phyloP scores from a whole-genome alignment of 2,113 vertebrate genomes.

The Gymnarchus niloticus region DNA sequence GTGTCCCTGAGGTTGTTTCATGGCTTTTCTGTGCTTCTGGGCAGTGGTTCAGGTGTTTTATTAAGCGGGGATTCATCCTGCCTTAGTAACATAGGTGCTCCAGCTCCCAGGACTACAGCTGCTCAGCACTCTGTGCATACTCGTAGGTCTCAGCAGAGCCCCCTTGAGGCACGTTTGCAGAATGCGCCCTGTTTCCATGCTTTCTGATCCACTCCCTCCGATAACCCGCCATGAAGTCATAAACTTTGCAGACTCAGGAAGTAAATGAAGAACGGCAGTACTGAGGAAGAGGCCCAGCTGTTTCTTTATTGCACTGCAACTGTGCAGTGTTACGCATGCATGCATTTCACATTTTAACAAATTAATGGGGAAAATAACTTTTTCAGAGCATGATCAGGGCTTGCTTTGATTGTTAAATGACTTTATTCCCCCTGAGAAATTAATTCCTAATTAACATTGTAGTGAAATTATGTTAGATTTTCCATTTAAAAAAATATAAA shows the following conservation, averaged over 20 bases:
- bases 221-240: slow-evolving; percentile 26
- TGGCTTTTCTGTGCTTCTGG: neutral
- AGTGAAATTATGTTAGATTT: neutral
- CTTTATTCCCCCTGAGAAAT: neutral
- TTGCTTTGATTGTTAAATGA: slow-evolving; percentile 9
- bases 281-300: neutral
- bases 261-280: neutral
- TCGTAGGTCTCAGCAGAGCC: slow-evolving; percentile 29
- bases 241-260: slow-evolving; percentile 25
- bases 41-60: slow-evolving; percentile 17
- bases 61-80: slow-evolving; percentile 34
- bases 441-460: neutral
- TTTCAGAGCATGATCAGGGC: neutral
- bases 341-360: slow-evolving; percentile 21
- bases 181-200: neutral
- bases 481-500: neutral
- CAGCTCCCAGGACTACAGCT: slow-evolving; percentile 17
- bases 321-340: neutral
- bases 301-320: neutral
- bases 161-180: slow-evolving; percentile 35
- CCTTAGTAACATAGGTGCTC: slow-evolving; percentile 26
- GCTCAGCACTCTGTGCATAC: neutral
- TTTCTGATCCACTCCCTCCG: slow-evolving; percentile 32
- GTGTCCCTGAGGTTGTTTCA: neutral
- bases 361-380: slow-evolving; percentile 15